phyloP scores from a whole-genome alignment of 2,888 invertebrate genomes.

The Gerris lacustris region DNA sequence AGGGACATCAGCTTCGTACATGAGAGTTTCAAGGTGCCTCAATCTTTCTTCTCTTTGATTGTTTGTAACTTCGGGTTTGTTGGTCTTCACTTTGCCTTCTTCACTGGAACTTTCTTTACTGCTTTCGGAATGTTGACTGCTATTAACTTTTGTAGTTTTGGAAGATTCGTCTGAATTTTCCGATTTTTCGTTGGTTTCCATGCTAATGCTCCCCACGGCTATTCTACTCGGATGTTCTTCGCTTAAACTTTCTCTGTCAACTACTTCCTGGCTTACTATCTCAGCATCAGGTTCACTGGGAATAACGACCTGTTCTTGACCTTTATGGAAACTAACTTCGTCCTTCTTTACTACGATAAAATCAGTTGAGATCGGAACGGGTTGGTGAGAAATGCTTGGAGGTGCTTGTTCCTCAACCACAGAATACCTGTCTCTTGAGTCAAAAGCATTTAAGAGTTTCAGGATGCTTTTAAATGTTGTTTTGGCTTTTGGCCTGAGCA shows the following conservation, averaged over 20 bases:
- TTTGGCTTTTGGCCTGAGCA: conserved; percentile 17
- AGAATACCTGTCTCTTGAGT: neutral
- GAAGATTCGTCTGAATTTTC: neutral
- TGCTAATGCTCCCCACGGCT: neutral
- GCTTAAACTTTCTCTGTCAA: neutral
- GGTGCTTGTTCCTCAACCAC: neutral
- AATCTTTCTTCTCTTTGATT: too few species aligned
- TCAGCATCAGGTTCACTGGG: neutral
- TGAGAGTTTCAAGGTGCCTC: neutral
- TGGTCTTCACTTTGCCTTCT: too few species aligned
- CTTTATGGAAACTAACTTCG: neutral
- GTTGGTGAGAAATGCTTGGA: neutral
- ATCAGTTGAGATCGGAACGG: neutral
- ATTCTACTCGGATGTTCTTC: neutral
- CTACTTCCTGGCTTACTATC: neutral
- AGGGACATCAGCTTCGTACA: neutral
- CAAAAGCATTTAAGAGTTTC: neutral
- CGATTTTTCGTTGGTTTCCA: neutral
- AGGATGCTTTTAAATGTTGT: conserved; percentile 16
- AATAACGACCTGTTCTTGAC: neutral
- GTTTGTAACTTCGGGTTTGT: too few species aligned
- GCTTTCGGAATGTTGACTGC: too few species aligned
- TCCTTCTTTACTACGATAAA: neutral
- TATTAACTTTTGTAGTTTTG: too few species aligned
- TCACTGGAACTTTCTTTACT: too few species aligned